A percentile compares a stretch with the other conserved stretches of the same genome.
Conservation (phyloP, 1,140 invertebrate species). For the Platyscapa corneri region DNA sequence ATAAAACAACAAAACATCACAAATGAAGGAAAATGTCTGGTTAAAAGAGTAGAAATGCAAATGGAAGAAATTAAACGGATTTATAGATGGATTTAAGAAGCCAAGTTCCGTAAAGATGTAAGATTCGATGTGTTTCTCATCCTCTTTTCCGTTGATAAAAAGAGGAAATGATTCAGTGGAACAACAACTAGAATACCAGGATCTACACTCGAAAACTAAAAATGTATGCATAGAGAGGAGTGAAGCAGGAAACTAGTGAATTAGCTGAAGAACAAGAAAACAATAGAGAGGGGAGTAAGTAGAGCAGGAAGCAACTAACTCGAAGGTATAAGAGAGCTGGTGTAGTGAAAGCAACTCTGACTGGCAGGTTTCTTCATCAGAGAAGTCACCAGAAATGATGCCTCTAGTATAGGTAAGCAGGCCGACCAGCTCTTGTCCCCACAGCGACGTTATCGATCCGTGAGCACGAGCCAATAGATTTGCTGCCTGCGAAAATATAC, state of each 20-base stretch:
- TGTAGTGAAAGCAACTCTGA: constrained; percentile 57
- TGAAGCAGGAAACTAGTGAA: background rate
- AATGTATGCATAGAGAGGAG: background rate
- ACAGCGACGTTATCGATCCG: background rate
- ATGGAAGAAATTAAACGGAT: background rate
- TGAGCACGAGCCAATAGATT: constrained; percentile 63
- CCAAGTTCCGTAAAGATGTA: background rate
- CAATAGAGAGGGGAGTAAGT: constrained; percentile 61
- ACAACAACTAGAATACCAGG: too few species aligned
- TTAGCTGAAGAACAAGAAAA: background rate
- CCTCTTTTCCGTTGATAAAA: background rate
- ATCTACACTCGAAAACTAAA: background rate
- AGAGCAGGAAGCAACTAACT: constrained; percentile 42
- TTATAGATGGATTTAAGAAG: background rate
- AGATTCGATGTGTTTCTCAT: background rate
- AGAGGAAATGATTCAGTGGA: background rate
- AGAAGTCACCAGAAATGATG: constrained; percentile 74
- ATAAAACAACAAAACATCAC: background rate
- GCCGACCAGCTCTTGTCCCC: constrained; percentile 67
- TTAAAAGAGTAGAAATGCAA: background rate
- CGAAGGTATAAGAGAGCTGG: constrained; percentile 46
- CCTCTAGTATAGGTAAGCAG: constrained; percentile 53
- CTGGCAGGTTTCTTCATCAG: constrained; percentile 74
- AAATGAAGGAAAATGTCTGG: constrained; percentile 31
- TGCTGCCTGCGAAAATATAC: constrained; percentile 67